A percentile compares a stretch with the other conserved stretches of the same genome.
These are phyloP conservation scores for Gallinago nigripennis DNA, from an alignment of 2,797 vertebrate genomes.

Conservation along the genomic window DNA sequence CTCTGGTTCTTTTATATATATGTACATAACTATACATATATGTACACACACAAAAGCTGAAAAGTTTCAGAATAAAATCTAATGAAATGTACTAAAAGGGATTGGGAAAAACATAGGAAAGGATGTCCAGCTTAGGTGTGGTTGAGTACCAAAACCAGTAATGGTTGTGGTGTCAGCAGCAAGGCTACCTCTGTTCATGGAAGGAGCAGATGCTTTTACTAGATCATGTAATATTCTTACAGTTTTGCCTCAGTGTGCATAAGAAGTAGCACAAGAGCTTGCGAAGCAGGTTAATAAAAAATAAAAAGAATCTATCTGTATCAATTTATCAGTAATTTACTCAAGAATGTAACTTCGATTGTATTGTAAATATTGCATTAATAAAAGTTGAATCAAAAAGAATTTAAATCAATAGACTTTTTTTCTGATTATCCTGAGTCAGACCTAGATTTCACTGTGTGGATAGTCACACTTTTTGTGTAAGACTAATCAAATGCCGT, in stretches of 20 bases:
- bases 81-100: background rate
- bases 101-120: background rate
- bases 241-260: background rate
- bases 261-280: background rate
- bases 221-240: background rate
- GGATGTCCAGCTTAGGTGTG: background rate
- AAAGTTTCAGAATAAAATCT: background rate
- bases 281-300: background rate
- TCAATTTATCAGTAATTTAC: background rate
- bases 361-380: background rate
- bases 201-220: background rate
- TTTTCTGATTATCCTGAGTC: background rate
- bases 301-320: background rate
- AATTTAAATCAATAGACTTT: background rate
- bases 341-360: background rate
- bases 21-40: fast-evolving
- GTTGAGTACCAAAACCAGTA: background rate
- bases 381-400: background rate
- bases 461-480: background rate
- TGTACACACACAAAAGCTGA: background rate
- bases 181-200: background rate
- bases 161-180: background rate
- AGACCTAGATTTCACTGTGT: background rate
- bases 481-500: background rate
- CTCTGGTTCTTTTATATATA: background rate